Percentiles rank a stretch among this genome's conserved stretches.
These are phyloP conservation scores for Aelia acuminata DNA, from an alignment of 2,888 invertebrate genomes.

Conservation along the genomic window DNA sequence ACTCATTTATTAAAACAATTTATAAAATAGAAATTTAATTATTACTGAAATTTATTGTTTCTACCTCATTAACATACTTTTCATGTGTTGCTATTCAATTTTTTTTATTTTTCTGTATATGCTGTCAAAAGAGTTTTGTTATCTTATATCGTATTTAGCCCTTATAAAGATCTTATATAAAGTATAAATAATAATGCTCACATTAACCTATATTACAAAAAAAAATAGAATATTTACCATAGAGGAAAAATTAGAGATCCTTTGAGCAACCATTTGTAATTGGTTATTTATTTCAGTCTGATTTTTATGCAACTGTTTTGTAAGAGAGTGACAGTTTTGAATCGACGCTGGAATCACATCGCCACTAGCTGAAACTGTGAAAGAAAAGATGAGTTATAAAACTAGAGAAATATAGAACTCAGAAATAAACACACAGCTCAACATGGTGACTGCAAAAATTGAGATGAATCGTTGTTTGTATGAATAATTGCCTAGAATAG, in stretches of 20 bases:
- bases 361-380: conserved; percentile 77
- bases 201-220: background rate
- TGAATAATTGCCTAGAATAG: no score
- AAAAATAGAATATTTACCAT: conserved; percentile 69
- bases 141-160: no score
- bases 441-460: background rate
- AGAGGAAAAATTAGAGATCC: conserved; percentile 72
- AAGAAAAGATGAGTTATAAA: conserved; percentile 58
- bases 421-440: background rate
- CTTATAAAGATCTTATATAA: no score
- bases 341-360: conserved; percentile 79
- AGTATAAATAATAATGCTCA: background rate
- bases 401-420: background rate
- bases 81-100: no score
- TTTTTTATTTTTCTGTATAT: no score
- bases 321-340: conserved; percentile 80
- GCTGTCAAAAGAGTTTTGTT: no score
- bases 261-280: conserved; percentile 74
- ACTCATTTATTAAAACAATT: no score
- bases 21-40: no score
- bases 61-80: no score
- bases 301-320: conserved; percentile 78
- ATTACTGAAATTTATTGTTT: no score
- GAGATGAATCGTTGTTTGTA: no score
- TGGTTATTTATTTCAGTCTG: conserved; percentile 76